A percentile compares a stretch with the other conserved stretches of the same genome.
phyloP scores from a whole-genome alignment of 2,888 invertebrate species.

The Protodeltote pygarga region DNA sequence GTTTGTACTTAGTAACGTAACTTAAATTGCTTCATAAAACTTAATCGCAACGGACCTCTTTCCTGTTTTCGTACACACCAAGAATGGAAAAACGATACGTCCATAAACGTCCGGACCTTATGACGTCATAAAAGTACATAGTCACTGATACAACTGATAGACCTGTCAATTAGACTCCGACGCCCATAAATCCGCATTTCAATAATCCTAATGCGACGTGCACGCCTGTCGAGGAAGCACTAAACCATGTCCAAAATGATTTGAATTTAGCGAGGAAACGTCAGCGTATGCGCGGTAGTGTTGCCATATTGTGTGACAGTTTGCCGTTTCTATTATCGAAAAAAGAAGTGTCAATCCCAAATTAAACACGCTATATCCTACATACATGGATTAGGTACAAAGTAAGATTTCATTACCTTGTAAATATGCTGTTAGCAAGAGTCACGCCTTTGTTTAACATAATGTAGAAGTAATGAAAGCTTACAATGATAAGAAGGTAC shows the following conservation, averaged over 20 bases:
- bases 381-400: too few species aligned
- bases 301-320: constrained; percentile 39
- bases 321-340: constrained; percentile 22
- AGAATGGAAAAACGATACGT: constrained; percentile 40
- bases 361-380: too few species aligned
- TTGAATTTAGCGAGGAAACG: constrained; percentile 67
- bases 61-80: constrained; percentile 30
- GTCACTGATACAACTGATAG: constrained; percentile 23
- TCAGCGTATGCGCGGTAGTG: constrained; percentile 48
- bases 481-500: too few species aligned
- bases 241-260: constrained; percentile 54
- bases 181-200: constrained; percentile 49
- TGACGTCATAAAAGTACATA: constrained; percentile 46
- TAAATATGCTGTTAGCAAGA: too few species aligned
- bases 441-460: too few species aligned
- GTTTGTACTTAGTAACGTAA: constrained; percentile 4
- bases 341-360: constrained; percentile 19
- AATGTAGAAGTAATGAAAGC: too few species aligned
- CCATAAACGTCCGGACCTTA: constrained; percentile 25
- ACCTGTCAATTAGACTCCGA: constrained; percentile 46
- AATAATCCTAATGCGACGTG: constrained; percentile 48
- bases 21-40: constrained; percentile 23
- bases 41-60: constrained; percentile 34
- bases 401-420: too few species aligned
- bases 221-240: constrained; percentile 59